phyloP scores from a whole-genome alignment of 2,888 invertebrate species.

The Drosophila ustulata region DNA sequence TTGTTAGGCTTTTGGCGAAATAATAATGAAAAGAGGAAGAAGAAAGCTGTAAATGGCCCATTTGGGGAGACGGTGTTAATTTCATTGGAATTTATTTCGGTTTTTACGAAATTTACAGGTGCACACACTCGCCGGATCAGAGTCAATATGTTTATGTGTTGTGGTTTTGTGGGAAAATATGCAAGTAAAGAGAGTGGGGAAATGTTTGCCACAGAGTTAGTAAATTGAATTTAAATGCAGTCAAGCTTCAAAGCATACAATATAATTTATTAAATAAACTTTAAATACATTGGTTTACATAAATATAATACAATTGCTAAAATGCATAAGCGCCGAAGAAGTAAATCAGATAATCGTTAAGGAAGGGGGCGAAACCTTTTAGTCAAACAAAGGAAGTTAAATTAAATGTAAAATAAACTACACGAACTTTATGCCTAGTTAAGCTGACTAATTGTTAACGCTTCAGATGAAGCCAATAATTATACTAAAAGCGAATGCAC shows the following conservation, averaged over 20 bases:
- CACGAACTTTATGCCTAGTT: not conserved
- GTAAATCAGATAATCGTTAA: not conserved
- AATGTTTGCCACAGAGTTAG: constrained; percentile 1
- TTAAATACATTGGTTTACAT: constrained; percentile 13
- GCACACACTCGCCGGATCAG: constrained; percentile 3
- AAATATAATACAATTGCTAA: constrained; percentile 17
- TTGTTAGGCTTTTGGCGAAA: constrained; percentile 10
- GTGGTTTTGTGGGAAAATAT: constrained; percentile 56
- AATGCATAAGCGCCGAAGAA: not conserved
- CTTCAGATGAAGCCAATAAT: constrained; percentile 32
- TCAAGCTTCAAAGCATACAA: not conserved
- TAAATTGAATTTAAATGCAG: not conserved
- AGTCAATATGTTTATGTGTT: not conserved
- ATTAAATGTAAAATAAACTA: not conserved
- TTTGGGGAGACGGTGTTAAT: constrained; percentile 65
- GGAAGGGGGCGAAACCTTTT: too few species aligned
- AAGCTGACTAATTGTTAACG: constrained; percentile 7
- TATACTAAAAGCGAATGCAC: constrained; percentile 16
- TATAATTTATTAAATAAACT: constrained; percentile 21
- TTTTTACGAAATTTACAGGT: constrained; percentile 61
- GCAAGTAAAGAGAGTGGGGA: not conserved
- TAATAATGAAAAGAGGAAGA: constrained; percentile 6
- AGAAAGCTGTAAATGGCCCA: constrained; percentile 39
- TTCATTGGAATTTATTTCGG: constrained; percentile 66
- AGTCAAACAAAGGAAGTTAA: not conserved